Percentiles rank a stretch among this genome's conserved stretches.
Evolutionary conservation across 2,113 vertebrate species (phyloP).

Genomic region (Aegithalos caudatus): DNA sequence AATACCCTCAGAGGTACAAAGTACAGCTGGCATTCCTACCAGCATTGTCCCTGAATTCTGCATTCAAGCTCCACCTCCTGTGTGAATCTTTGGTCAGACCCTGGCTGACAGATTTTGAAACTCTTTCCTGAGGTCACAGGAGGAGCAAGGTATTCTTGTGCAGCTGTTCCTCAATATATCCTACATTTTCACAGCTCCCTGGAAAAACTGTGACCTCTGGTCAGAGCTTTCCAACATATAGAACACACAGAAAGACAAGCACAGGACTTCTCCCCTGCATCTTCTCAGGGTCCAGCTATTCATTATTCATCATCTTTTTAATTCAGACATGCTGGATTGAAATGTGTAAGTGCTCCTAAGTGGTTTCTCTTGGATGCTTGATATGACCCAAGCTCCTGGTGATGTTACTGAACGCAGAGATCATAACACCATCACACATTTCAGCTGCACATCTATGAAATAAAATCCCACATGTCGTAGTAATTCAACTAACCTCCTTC

Average conservation of each 20-base stretch:
- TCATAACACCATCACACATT: background rate
- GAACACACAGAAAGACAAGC: background rate
- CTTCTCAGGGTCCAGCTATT: background rate
- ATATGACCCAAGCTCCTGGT: background rate
- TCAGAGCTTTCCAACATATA: background rate
- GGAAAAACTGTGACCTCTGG: background rate
- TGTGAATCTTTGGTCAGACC: background rate
- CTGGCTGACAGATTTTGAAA: background rate
- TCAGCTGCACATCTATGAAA: background rate
- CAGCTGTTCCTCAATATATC: background rate
- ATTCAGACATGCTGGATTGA: background rate
- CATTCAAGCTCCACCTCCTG: background rate
- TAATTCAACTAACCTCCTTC: background rate
- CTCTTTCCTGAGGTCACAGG: background rate
- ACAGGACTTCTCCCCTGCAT: background rate
- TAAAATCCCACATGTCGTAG: background rate
- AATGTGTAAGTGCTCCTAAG: rapidly evolving
- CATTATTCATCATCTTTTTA: background rate
- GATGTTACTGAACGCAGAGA: background rate
- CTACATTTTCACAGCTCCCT: background rate
- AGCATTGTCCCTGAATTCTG: background rate
- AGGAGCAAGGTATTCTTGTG: background rate
- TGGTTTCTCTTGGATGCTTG: background rate
- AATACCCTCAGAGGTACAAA: background rate
- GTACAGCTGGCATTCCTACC: background rate